Evolutionary conservation across 2,888 invertebrate species (phyloP).

Genomic region (Tricholauxania praeusta): DNA sequence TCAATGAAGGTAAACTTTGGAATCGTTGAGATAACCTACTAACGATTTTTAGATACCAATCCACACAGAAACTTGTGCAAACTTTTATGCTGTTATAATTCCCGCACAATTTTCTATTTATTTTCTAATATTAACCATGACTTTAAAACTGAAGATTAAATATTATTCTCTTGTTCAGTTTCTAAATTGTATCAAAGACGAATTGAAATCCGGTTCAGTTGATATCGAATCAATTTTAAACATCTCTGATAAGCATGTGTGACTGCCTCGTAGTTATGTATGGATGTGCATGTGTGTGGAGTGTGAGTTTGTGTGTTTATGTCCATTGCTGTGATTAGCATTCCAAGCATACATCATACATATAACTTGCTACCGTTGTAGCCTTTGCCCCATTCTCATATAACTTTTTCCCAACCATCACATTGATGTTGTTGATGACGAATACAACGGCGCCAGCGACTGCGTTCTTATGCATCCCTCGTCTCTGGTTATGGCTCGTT

Average conservation of each 20-base stretch:
- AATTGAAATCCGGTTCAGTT: no score
- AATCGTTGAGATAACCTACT: no score
- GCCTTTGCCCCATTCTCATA: not conserved
- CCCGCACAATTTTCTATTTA: no score
- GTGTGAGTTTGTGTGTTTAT: slow-evolving; percentile 35
- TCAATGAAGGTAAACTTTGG: no score
- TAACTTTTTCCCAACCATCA: not conserved
- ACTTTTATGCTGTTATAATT: no score
- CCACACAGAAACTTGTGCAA: no score
- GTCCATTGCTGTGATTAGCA: slow-evolving; percentile 58
- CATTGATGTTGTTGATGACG: not conserved
- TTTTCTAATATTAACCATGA: no score
- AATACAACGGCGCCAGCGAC: not conserved
- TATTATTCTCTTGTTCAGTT: no score
- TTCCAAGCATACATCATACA: slow-evolving; percentile 60
- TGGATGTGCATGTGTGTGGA: slow-evolving; percentile 30
- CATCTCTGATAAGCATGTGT: not conserved
- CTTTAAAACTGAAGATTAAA: no score
- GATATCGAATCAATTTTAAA: no score
- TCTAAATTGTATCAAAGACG: no score
- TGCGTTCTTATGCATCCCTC: slow-evolving; percentile 35
- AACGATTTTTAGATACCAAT: no score
- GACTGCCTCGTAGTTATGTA: not conserved
- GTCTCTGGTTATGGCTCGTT: slow-evolving; percentile 60
- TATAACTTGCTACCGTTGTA: slow-evolving; percentile 57